phyloP scores from a whole-genome alignment of 1,140 invertebrate genomes.

The Tenebrio molitor region DNA sequence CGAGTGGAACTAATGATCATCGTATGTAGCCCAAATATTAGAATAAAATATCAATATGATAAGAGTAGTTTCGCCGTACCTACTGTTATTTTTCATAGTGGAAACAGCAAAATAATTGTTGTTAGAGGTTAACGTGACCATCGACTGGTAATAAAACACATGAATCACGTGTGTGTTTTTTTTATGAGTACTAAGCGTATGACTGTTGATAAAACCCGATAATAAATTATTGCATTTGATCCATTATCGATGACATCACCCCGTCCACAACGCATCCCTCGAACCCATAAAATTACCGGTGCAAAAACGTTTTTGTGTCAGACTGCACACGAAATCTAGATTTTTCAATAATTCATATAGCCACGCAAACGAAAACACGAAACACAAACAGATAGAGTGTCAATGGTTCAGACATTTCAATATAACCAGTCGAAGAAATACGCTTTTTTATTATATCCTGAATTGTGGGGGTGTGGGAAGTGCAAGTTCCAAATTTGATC shows the following conservation, averaged over 20 bases:
- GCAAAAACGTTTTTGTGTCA: conserved; percentile 20
- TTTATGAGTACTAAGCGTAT: no score
- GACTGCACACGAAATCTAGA: conserved; percentile 11
- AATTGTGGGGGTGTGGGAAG: neutral
- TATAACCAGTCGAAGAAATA: conserved; percentile 26
- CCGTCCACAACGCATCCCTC: conserved; percentile 5
- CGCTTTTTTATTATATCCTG: conserved; percentile 17
- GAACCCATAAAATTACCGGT: conserved; percentile 21
- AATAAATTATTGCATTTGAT: no score
- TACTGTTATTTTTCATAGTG: no score
- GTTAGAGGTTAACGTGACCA: no score
- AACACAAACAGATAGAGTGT: conserved; percentile 20
- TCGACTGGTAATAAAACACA: no score
- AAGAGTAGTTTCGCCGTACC: no score
- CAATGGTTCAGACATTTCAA: conserved; percentile 7
- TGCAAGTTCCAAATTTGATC: conserved; percentile 23
- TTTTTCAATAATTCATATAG: conserved; percentile 13
- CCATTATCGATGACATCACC: conserved; percentile 1
- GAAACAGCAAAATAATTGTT: no score
- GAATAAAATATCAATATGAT: no score
- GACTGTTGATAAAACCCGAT: no score
- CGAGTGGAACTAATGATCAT: no score
- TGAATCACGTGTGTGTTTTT: no score
- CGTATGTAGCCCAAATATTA: no score
- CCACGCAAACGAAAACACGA: conserved; percentile 11